Evolutionary conservation across 2,888 invertebrate genomes (phyloP).

Genomic region (Octonoba sinensis): DNA sequence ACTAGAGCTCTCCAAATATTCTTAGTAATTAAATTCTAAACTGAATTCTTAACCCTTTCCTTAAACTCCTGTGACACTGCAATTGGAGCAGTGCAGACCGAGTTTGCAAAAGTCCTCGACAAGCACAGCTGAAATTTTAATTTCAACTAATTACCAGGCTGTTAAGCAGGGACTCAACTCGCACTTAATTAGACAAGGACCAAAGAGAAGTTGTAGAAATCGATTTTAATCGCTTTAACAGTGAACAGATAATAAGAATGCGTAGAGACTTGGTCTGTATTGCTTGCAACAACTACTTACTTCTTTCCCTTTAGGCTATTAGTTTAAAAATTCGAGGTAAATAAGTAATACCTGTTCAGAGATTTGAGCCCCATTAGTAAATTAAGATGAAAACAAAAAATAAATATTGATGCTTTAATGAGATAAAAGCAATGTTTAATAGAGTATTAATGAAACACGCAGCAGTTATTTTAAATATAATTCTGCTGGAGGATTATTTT

Average conservation of each 20-base stretch:
- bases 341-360: slow-evolving; percentile 25
- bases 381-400: slow-evolving; percentile 33
- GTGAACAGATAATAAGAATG: slow-evolving; percentile 14
- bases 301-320: slow-evolving; percentile 26
- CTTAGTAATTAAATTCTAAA: too few species aligned
- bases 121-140: slow-evolving; percentile 23
- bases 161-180: slow-evolving; percentile 19
- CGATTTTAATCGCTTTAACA: slow-evolving; percentile 45
- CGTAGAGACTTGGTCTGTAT: not conserved
- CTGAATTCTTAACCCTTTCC: too few species aligned
- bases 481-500: too few species aligned
- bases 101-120: too few species aligned
- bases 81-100: too few species aligned
- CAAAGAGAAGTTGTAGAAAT: slow-evolving; percentile 8
- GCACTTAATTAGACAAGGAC: slow-evolving; percentile 39
- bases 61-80: too few species aligned
- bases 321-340: slow-evolving; percentile 41
- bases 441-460: too few species aligned
- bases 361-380: slow-evolving; percentile 34
- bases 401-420: slow-evolving; percentile 27
- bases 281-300: slow-evolving; percentile 1
- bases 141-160: slow-evolving; percentile 27
- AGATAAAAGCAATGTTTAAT: slow-evolving; percentile 1
- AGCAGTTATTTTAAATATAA: too few species aligned
- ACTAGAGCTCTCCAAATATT: too few species aligned